Evolutionary conservation across 2,113 vertebrate species (phyloP).

Genomic region (Phaethornis superciliosus): DNA sequence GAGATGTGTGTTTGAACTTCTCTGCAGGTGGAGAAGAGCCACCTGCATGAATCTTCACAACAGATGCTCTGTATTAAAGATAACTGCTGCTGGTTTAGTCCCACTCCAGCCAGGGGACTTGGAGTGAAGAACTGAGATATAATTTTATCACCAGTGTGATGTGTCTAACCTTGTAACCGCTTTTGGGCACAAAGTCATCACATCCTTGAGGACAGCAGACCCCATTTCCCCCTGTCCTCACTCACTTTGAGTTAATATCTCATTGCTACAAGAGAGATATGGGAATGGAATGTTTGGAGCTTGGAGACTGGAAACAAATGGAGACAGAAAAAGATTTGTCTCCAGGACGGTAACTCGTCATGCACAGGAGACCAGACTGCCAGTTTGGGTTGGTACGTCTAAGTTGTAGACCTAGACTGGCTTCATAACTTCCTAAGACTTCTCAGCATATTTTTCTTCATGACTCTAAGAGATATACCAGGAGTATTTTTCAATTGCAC

Average conservation of each 20-base stretch:
- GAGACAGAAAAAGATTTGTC: not conserved
- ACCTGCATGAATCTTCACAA: not conserved
- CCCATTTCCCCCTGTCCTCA: not conserved
- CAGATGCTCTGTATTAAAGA: not conserved
- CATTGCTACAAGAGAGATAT: not conserved
- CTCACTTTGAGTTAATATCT: not conserved
- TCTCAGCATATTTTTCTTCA: not conserved
- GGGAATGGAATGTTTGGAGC: not conserved
- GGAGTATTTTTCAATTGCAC: not conserved
- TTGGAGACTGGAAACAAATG: not conserved
- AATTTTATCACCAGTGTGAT: not conserved
- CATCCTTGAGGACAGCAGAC: not conserved
- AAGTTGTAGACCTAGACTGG: not conserved
- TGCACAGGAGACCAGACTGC: not conserved
- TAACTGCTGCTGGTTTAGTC: not conserved
- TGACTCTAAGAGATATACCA: not conserved
- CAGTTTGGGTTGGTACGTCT: not conserved
- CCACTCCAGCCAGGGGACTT: not conserved
- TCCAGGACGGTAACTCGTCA: not conserved
- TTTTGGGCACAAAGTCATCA: not conserved
- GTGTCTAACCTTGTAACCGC: not conserved
- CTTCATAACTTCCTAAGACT: not conserved
- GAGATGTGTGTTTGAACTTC: not conserved
- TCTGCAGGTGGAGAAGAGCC: not conserved
- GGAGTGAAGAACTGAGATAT: not conserved